These are phyloP conservation scores for Drosophila cyrtoloma DNA, from an alignment of 2,888 invertebrate species.

Conservation along the genomic window DNA sequence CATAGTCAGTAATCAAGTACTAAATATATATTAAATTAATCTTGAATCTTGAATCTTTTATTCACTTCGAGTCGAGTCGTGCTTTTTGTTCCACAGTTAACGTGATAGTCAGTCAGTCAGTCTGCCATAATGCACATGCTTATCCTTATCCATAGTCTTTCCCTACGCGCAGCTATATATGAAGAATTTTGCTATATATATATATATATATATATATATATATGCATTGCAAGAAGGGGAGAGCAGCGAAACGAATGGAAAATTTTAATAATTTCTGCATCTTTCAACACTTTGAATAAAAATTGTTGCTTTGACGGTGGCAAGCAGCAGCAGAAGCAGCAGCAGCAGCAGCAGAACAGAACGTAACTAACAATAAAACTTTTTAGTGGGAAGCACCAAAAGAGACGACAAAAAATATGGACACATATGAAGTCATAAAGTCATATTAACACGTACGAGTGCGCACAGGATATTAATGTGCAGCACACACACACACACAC, in stretches of 20 bases:
- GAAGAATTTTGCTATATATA: conserved; percentile 40
- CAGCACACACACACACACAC: conserved; percentile 47
- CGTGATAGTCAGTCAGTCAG: not conserved
- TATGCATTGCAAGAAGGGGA: conserved; percentile 19
- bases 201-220: conserved; percentile 16
- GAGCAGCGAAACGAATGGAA: conserved; percentile 28
- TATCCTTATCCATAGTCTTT: conserved; percentile 10
- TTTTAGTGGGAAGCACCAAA: conserved; percentile 72
- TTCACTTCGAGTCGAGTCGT: not conserved
- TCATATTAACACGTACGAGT: conserved; percentile 85
- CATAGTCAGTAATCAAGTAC: not conserved
- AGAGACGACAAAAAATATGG: conserved; percentile 73
- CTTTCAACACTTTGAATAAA: conserved; percentile 79
- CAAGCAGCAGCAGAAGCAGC: conserved; percentile 29
- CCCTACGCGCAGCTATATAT: conserved; percentile 43
- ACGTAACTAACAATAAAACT: conserved; percentile 79
- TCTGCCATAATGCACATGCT: conserved; percentile 26
- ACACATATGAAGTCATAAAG: conserved; percentile 84
- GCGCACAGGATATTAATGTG: conserved; percentile 83
- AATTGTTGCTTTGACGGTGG: conserved; percentile 77
- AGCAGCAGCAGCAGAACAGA: conserved; percentile 9
- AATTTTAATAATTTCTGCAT: conserved; percentile 78
- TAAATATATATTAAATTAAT: not conserved
- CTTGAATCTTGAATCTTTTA: not conserved
- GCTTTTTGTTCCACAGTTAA: conserved; percentile 4